A percentile compares a stretch with the other conserved stretches of the same genome.
phyloP scores from a whole-genome alignment of 1,140 invertebrate genomes.

The Phymorhynchus buccinoides region DNA sequence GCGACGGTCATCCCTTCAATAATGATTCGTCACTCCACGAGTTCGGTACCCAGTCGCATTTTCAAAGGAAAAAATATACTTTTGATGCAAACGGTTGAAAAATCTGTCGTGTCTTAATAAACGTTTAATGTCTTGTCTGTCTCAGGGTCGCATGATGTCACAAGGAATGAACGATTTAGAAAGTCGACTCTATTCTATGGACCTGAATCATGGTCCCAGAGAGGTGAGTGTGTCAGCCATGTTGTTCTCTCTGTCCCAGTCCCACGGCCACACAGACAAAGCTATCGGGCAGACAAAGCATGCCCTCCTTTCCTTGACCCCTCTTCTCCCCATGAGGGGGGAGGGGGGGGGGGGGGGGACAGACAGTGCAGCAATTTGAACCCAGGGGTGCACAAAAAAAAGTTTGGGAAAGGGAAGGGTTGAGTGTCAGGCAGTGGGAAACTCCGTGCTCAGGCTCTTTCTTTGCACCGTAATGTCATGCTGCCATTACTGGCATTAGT shows the following conservation, averaged over 20 bases:
- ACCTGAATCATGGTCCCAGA: constrained; percentile 58
- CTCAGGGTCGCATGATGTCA: constrained; percentile 25
- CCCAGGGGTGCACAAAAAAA: not conserved
- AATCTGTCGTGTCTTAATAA: too few relatives aligned
- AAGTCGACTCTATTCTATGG: constrained; percentile 71
- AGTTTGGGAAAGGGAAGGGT: not conserved
- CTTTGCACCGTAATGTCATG: too few relatives aligned
- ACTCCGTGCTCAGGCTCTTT: too few relatives aligned
- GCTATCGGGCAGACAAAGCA: constrained; percentile 48
- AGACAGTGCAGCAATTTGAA: not conserved
- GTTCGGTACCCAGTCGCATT: too few relatives aligned
- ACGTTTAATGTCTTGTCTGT: constrained; percentile 50
- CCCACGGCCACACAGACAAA: too few relatives aligned
- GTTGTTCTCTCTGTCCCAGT: constrained; percentile 33
- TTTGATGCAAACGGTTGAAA: too few relatives aligned
- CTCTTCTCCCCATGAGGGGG: not conserved
- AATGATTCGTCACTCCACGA: too few relatives aligned
- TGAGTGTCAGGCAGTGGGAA: not conserved
- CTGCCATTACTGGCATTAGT: too few relatives aligned
- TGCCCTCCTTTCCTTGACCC: not conserved
- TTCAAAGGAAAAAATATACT: too few relatives aligned
- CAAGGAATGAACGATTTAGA: constrained; percentile 68
- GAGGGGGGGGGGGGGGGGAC: not conserved
- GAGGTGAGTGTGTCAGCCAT: constrained; percentile 53
- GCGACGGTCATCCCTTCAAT: too few relatives aligned